These are phyloP conservation scores for Heliconius hermathena DNA, from an alignment of 1,140 invertebrate genomes.

Conservation along the genomic window DNA sequence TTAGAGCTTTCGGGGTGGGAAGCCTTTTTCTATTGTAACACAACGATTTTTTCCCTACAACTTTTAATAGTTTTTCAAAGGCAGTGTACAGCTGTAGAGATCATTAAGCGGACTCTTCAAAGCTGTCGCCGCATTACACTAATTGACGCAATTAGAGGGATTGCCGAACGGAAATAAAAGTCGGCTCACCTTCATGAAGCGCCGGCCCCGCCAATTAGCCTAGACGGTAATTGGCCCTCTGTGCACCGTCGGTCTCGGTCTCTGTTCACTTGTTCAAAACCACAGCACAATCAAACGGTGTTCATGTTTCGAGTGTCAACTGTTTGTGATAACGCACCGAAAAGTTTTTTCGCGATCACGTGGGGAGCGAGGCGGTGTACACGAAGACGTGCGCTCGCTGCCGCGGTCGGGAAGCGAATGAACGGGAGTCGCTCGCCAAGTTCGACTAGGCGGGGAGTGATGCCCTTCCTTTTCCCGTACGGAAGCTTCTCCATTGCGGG, in stretches of 20 bases:
- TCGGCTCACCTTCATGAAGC: constrained; percentile 81
- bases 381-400: constrained; percentile 51
- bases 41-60: constrained; percentile 33
- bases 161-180: constrained; percentile 81
- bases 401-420: constrained; percentile 63
- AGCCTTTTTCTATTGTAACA: constrained; percentile 30
- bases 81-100: constrained; percentile 58
- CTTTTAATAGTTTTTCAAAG: constrained; percentile 65
- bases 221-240: constrained; percentile 77
- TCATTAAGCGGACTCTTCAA: constrained; percentile 77
- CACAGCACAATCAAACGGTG: constrained; percentile 65
- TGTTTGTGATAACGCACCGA: constrained; percentile 62
- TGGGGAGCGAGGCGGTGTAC: constrained; percentile 25
- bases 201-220: constrained; percentile 78
- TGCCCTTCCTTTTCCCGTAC: constrained; percentile 70
- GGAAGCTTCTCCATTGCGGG: constrained; percentile 66
- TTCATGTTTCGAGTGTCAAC: constrained; percentile 55
- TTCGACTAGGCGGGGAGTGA: constrained; percentile 61
- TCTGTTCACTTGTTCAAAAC: constrained; percentile 60
- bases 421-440: constrained; percentile 47
- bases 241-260: constrained; percentile 61
- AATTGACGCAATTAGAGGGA: constrained; percentile 82
- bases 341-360: constrained; percentile 79
- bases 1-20: constrained; percentile 1
- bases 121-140: constrained; percentile 81